Conservation (phyloP, 2,113 vertebrate genomes). For the Cervus canadensis region DNA sequence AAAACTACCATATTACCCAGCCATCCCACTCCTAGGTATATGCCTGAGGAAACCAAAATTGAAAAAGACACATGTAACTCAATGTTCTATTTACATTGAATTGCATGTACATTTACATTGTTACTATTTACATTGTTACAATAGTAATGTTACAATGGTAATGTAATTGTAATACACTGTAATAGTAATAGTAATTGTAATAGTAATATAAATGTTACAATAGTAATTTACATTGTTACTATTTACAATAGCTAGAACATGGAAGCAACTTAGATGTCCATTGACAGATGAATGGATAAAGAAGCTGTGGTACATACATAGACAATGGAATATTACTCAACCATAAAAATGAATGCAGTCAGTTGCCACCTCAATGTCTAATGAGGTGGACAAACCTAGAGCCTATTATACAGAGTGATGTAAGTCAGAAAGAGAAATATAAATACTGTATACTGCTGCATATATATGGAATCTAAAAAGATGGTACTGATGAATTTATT, state of each 20-base stretch:
- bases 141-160: no score
- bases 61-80: background rate
- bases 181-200: no score
- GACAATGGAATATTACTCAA: background rate
- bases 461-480: background rate
- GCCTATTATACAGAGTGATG: background rate
- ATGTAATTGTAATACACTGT: no score
- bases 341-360: background rate
- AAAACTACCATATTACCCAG: background rate
- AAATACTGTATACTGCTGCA: background rate
- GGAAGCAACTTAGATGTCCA: background rate
- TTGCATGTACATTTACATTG: no score
- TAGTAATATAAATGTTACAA: no score
- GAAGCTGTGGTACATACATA: background rate
- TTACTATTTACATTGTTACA: no score
- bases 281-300: background rate
- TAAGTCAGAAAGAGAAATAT: background rate
- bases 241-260: background rate
- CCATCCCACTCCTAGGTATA: background rate
- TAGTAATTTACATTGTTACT: no score
- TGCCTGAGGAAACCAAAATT: background rate
- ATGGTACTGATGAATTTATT: background rate
- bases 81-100: background rate
- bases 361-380: background rate
- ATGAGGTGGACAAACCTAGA: background rate